Evolutionary conservation across 2,797 vertebrate genomes (phyloP).

Genomic region (Nyctalus aviator): DNA sequence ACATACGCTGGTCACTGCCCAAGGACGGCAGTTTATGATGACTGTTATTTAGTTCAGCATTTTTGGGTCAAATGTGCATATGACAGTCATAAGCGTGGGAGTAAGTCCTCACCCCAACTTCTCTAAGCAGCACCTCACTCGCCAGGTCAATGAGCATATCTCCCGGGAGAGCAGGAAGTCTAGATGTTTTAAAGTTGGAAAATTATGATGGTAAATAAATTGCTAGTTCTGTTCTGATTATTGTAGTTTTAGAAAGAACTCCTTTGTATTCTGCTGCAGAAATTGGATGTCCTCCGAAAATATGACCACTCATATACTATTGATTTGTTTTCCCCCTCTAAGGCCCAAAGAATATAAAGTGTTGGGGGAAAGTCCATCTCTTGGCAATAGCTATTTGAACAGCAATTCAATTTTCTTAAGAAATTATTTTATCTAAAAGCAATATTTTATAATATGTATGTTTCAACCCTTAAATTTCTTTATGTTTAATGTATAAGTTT

Average conservation of each 20-base stretch:
- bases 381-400: neutral
- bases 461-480: neutral
- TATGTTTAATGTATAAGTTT: neutral
- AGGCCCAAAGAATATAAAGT: neutral
- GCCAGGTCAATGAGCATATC: neutral
- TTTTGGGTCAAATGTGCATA: neutral
- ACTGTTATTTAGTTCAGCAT: neutral
- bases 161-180: neutral
- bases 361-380: neutral
- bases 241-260: slow-evolving; percentile 19
- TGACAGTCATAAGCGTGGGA: neutral
- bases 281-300: slow-evolving; percentile 40
- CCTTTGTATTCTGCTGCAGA: neutral
- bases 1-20: neutral
- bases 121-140: neutral
- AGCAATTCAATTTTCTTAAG: neutral
- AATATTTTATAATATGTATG: neutral
- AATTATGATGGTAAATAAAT: neutral
- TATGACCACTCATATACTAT: neutral
- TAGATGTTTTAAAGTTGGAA: neutral
- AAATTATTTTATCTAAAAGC: neutral
- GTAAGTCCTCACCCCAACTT: neutral
- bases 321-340: slow-evolving; percentile 51
- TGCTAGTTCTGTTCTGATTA: neutral
- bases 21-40: neutral